Percentiles rank a stretch among this genome's conserved stretches.
Conservation (phyloP, 2,113 vertebrate genomes). For the Seriola rivoliana region DNA sequence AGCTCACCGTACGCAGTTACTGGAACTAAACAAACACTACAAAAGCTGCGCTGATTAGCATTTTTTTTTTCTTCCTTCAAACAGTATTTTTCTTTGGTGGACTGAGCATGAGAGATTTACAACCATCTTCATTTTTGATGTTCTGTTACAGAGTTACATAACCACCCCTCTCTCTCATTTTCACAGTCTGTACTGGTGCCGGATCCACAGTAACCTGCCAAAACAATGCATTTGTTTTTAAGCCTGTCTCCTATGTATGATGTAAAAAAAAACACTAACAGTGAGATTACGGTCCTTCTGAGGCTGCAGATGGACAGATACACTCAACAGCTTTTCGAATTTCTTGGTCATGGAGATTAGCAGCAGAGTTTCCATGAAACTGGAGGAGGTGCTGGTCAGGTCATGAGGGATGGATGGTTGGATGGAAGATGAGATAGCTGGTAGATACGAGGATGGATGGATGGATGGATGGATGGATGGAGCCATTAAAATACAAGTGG, state of each 20-base stretch:
- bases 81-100: not conserved
- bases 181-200: constrained; percentile 10
- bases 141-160: constrained; percentile 45
- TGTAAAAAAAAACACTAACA: constrained; percentile 38
- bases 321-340: constrained; percentile 18
- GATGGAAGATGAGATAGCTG: constrained; percentile 30
- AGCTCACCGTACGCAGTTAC: not conserved
- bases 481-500: constrained; percentile 23
- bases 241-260: constrained; percentile 29
- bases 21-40: too few relatives aligned
- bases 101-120: constrained; percentile 3
- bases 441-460: not conserved
- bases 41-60: not conserved
- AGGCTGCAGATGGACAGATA: constrained; percentile 63
- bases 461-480: constrained; percentile 31
- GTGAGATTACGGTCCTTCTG: constrained; percentile 45
- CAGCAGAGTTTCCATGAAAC: constrained; percentile 53
- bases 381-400: constrained; percentile 31
- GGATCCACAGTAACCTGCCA: constrained; percentile 45
- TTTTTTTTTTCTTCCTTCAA: not conserved
- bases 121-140: constrained; percentile 9
- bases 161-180: constrained; percentile 29
- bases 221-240: constrained; percentile 47
- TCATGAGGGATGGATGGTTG: constrained; percentile 24
- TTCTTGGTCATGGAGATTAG: constrained; percentile 54